Percentiles rank a stretch among this genome's conserved stretches.
phyloP scores from a whole-genome alignment of 2,888 invertebrate species.

The Dinocampus coccinellae region DNA sequence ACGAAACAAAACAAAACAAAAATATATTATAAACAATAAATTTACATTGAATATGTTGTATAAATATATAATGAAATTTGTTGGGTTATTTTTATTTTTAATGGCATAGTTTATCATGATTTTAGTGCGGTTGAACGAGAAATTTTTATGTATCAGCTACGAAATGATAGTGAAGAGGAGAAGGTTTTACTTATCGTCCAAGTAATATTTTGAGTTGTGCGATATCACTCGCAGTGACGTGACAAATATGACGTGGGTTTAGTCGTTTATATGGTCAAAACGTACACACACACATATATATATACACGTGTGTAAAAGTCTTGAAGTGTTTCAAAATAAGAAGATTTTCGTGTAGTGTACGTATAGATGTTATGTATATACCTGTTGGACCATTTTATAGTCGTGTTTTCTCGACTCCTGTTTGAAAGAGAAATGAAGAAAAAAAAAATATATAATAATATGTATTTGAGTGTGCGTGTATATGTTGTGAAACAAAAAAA shows the following conservation, averaged over 20 bases:
- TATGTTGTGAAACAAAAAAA: not conserved
- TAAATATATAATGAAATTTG: not conserved
- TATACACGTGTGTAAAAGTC: not conserved
- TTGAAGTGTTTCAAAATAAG: not conserved
- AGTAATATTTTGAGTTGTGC: not conserved
- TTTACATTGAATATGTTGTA: too few species aligned
- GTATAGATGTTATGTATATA: not conserved
- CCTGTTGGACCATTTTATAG: constrained; percentile 4
- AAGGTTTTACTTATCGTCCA: not conserved
- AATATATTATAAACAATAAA: too few species aligned
- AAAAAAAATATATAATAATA: not conserved
- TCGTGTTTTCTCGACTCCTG: constrained; percentile 3
- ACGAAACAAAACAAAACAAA: too few species aligned
- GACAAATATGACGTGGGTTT: constrained; percentile 54
- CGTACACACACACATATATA: too few species aligned
- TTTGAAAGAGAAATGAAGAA: not conserved
- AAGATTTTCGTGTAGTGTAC: not conserved
- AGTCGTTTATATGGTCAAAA: not conserved
- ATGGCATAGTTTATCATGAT: not conserved
- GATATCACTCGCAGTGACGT: constrained; percentile 40
- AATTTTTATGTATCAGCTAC: constrained; percentile 2
- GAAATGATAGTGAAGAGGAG: too few species aligned
- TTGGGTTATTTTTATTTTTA: not conserved
- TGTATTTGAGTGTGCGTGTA: not conserved
- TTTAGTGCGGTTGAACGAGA: not conserved